Conservation (phyloP, 2,113 vertebrate genomes). For the Sminthopsis crassicaudata region DNA sequence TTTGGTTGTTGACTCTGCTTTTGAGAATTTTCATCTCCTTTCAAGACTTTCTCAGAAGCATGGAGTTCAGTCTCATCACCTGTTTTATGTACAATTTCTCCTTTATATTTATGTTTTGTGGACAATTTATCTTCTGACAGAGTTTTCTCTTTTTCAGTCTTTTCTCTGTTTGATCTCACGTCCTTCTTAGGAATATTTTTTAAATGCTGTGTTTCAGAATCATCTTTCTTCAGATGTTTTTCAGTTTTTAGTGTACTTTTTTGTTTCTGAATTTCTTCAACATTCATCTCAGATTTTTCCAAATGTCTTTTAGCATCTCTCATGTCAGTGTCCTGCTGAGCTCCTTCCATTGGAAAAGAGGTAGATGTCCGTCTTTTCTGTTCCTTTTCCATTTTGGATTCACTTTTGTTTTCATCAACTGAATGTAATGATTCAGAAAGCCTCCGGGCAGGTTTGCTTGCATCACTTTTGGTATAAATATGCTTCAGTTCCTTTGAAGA, state of each 20-base stretch:
- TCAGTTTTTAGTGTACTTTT: conserved; percentile 88
- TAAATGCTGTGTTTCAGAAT: conserved; percentile 77
- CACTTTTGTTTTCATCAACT: conserved; percentile 87
- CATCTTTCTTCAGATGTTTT: conserved; percentile 89
- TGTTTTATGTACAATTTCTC: conserved; percentile 83
- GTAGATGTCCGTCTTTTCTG: conserved; percentile 85
- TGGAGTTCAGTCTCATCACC: conserved; percentile 82
- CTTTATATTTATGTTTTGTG: conserved; percentile 88
- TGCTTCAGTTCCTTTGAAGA: conserved; percentile 86
- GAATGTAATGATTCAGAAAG: conserved; percentile 85
- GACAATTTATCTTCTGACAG: conserved; percentile 87
- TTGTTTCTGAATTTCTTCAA: conserved; percentile 90
- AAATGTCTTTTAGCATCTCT: conserved; percentile 86
- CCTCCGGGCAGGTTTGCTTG: conserved; percentile 85
- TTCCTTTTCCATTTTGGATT: conserved; percentile 84
- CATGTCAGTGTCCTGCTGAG: conserved; percentile 80
- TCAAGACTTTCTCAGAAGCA: conserved; percentile 81
- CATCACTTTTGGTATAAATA: conserved; percentile 80
- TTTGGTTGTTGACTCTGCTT: conserved; percentile 85
- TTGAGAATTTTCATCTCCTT: conserved; percentile 82
- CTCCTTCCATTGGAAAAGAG: conserved; percentile 83
- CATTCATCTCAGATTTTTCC: conserved; percentile 88
- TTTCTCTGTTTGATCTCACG: conserved; percentile 85
- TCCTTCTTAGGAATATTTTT: conserved; percentile 84
- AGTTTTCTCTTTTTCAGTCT: conserved; percentile 90